Percentiles rank a stretch among this genome's conserved stretches.
phyloP scores from a whole-genome alignment of 2,888 invertebrate genomes.

The Troides oblongomaculatus region DNA sequence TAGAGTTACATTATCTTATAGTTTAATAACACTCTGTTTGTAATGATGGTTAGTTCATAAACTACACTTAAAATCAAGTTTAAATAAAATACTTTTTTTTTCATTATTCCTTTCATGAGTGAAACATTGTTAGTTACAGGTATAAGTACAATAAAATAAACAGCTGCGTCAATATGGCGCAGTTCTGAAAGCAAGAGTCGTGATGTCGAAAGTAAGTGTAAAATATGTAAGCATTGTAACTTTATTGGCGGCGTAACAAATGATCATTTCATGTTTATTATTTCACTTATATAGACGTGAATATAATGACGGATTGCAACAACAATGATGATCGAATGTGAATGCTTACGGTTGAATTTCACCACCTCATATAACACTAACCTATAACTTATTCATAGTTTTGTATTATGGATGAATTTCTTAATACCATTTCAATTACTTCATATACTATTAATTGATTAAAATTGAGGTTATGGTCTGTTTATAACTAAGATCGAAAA shows the following conservation, averaged over 20 bases:
- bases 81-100: background rate
- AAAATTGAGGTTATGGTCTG: too few species aligned
- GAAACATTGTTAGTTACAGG: slow-evolving; percentile 5
- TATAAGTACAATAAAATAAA: slow-evolving; percentile 13
- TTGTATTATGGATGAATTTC: too few species aligned
- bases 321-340: slow-evolving; percentile 1
- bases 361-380: too few species aligned
- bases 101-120: background rate
- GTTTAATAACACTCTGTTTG: too few species aligned
- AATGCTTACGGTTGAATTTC: too few species aligned
- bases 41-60: too few species aligned
- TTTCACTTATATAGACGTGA: slow-evolving; percentile 21
- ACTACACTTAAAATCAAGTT: too few species aligned
- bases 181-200: slow-evolving; percentile 68
- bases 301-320: slow-evolving; percentile 9
- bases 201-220: slow-evolving; percentile 70
- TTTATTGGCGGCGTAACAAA: slow-evolving; percentile 36
- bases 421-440: too few species aligned
- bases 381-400: too few species aligned
- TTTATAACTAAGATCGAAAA: too few species aligned
- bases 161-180: slow-evolving; percentile 35
- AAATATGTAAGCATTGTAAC: slow-evolving; percentile 33
- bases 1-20: too few species aligned
- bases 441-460: too few species aligned
- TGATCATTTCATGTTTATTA: slow-evolving; percentile 29